Evolutionary conservation across 2,797 vertebrate species (phyloP).

Genomic region (Alauda arvensis): DNA sequence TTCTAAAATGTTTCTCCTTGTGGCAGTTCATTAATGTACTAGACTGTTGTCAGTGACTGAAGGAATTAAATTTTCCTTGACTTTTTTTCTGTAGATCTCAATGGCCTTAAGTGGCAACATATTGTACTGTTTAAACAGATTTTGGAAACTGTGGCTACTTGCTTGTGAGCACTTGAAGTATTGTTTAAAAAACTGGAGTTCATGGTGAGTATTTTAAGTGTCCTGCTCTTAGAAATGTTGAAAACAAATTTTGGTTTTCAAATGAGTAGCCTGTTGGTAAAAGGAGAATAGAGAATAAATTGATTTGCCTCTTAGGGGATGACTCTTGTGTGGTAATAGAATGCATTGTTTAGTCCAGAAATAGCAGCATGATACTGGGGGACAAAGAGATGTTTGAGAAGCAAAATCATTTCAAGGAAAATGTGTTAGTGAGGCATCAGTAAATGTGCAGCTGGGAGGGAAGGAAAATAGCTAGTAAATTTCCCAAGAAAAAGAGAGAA

Average conservation of each 20-base stretch:
- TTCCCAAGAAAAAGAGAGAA: background rate
- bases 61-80: background rate
- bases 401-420: background rate
- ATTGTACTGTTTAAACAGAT: constrained; percentile 9
- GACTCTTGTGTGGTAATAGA: background rate
- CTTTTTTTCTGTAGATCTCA: background rate
- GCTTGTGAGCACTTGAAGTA: background rate
- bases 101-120: background rate
- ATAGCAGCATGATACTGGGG: background rate
- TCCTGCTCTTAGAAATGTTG: background rate
- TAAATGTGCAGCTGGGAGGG: background rate
- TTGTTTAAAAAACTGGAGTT: background rate
- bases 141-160: background rate
- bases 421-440: background rate
- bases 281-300: background rate
- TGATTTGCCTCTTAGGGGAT: background rate
- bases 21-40: background rate
- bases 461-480: background rate
- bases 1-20: background rate
- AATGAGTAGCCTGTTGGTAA: background rate
- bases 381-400: background rate
- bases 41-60: background rate
- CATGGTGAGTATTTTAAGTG: background rate
- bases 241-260: background rate
- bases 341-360: background rate